A percentile compares a stretch with the other conserved stretches of the same genome.
Conservation (phyloP, 92 coral and sea anemone genomes). For the Heliopora coerulea region DNA sequence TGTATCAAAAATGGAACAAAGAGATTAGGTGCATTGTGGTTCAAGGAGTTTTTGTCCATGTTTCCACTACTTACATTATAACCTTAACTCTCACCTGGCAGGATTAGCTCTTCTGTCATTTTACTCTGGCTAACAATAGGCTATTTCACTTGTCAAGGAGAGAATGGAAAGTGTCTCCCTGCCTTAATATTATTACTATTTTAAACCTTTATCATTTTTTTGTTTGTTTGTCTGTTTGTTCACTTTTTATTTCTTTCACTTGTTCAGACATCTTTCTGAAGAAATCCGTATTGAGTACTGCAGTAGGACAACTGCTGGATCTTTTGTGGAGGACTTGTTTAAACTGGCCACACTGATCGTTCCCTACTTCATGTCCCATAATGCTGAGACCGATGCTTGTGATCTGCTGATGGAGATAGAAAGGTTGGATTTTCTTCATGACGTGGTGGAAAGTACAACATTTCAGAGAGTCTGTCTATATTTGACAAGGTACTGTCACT, state of each 20-base stretch:
- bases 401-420: slow-evolving; percentile 97
- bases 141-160: no score
- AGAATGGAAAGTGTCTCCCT: no score
- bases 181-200: no score
- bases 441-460: slow-evolving; percentile 73
- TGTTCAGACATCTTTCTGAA: slow-evolving; percentile 81
- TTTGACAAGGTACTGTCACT: slow-evolving; percentile 88
- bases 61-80: no score
- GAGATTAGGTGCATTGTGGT: no score
- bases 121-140: no score
- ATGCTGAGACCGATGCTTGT: slow-evolving; percentile 98
- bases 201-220: no score
- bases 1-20: no score
- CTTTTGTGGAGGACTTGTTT: slow-evolving; percentile 65
- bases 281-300: slow-evolving; percentile 86
- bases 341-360: slow-evolving; percentile 75
- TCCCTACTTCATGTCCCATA: slow-evolving; percentile 90
- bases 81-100: no score
- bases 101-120: no score
- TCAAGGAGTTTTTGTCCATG: no score
- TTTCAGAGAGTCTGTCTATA: slow-evolving; percentile 92
- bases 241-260: background rate
- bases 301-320: slow-evolving; percentile 60
- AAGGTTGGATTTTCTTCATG: slow-evolving; percentile 64
- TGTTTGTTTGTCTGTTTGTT: no score